Percentiles rank a stretch among this genome's conserved stretches.
Conservation (phyloP, 1,140 invertebrate species). For the Planococcus citri region DNA sequence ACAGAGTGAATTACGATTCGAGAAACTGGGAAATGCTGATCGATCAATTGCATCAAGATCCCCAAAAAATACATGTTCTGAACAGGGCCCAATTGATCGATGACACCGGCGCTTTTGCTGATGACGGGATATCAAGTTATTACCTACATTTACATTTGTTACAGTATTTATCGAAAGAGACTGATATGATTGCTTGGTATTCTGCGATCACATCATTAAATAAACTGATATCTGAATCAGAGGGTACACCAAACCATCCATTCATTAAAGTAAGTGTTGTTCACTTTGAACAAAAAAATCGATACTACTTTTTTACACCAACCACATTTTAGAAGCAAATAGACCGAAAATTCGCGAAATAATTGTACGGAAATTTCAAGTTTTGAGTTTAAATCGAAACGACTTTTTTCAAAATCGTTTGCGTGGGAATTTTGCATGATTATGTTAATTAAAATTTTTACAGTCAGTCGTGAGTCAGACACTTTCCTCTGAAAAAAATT, state of each 20-base stretch:
- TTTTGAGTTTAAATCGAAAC: too few species aligned
- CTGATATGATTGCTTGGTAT: constrained; percentile 47
- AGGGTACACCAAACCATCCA: background rate
- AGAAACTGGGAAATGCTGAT: constrained; percentile 45
- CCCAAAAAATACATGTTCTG: constrained; percentile 36
- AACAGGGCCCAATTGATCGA: constrained; percentile 54
- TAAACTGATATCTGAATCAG: background rate
- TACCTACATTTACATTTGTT: constrained; percentile 45
- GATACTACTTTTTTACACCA: too few species aligned
- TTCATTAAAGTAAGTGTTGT: background rate
- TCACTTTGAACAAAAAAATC: background rate
- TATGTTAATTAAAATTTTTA: too few species aligned
- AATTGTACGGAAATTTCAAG: too few species aligned
- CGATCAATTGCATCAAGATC: constrained; percentile 34
- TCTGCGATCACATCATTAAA: constrained; percentile 29
- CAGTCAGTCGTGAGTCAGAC: too few species aligned
- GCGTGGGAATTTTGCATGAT: too few species aligned
- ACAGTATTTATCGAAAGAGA: constrained; percentile 41
- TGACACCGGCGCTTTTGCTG: constrained; percentile 40
- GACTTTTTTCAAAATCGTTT: too few species aligned
- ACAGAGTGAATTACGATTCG: constrained; percentile 49
- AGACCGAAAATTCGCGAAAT: background rate
- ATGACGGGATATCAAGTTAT: constrained; percentile 43
- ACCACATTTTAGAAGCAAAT: background rate
- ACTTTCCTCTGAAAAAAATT: too few species aligned